These are phyloP conservation scores for Leptocoma aspasia DNA, from an alignment of 2,113 vertebrate genomes.

Conservation along the genomic window DNA sequence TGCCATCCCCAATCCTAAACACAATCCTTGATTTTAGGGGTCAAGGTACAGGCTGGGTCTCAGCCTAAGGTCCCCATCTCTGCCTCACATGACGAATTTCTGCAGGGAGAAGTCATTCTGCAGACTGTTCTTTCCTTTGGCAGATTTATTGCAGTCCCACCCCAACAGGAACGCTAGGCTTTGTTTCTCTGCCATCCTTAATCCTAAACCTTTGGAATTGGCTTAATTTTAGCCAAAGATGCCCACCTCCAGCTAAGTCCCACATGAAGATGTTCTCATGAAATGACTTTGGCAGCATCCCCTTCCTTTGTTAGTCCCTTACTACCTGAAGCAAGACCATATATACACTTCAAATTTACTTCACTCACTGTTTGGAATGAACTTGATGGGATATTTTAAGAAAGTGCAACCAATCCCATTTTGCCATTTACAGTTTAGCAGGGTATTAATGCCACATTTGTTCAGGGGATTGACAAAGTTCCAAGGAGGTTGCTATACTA, in stretches of 20 bases:
- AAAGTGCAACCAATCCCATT: neutral
- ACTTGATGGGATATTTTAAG: neutral
- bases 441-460: neutral
- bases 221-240: neutral
- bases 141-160: neutral
- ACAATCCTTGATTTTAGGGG: neutral
- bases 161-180: neutral
- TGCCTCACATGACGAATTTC: neutral
- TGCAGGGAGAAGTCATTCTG: neutral
- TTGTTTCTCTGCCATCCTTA: neutral
- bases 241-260: neutral
- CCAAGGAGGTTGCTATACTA: neutral
- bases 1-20: neutral
- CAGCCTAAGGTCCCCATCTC: neutral
- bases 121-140: neutral
- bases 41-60: neutral
- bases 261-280: neutral
- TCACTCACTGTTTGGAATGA: neutral
- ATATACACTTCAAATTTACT: neutral
- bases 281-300: neutral
- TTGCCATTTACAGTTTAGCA: neutral
- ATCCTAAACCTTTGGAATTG: neutral
- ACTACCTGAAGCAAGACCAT: neutral
- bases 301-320: neutral
- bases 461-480: neutral